Evolutionary conservation across 2,113 vertebrate genomes (phyloP), one percentile per base, ranked within the genome.

Genomic region (Melospiza melodia): DNA sequence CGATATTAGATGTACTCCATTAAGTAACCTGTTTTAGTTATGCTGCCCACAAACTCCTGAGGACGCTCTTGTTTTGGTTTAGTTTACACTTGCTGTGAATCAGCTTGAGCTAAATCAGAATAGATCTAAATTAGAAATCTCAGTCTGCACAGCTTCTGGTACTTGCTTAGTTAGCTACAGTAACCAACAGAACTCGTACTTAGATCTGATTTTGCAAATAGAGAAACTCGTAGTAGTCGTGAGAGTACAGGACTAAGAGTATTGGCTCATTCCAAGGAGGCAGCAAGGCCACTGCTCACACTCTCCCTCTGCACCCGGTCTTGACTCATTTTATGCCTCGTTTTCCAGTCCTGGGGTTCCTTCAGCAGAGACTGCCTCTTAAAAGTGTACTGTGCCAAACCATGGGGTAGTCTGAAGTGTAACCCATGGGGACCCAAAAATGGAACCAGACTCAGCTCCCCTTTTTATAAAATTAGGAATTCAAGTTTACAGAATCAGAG

Each of bases 331-430:
- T 52, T 39, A 75, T n/a, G 65, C 88, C 90, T 95, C 86, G 0
- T 84, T 89, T 81, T 63, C 92, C 95, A 89, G 90, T 82, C 83
- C 85, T 52, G 37, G 85, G 43, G 3, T 83, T 74, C 93, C 92
- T 95, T 90, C 90, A 96, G 90, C 95, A 95, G 82, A 92, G 86
- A 93, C 94, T 95, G 94, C 92, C 94, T 96, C 91, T 69, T 48
- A 39, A 39, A 91, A 93, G 69, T 76, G 80, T 84, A 61, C 37
- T 89, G 96, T 97, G 96, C 95, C 96, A 97, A 97, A 97, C 88
- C 31, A 0, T 4, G 77, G 68, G 76, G 68, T 59, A 19, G 79
- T 57, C 76, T 61, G 82, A 66, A 31, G 71, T 6, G 24, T 58
- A 62, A 78, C 90, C 87, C 57, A 5, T 16, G 37, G 80, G 71